Evolutionary conservation across 2,113 vertebrate species (phyloP), one percentile per base, ranked within the genome.

Genomic region (Pitta sordida): DNA sequence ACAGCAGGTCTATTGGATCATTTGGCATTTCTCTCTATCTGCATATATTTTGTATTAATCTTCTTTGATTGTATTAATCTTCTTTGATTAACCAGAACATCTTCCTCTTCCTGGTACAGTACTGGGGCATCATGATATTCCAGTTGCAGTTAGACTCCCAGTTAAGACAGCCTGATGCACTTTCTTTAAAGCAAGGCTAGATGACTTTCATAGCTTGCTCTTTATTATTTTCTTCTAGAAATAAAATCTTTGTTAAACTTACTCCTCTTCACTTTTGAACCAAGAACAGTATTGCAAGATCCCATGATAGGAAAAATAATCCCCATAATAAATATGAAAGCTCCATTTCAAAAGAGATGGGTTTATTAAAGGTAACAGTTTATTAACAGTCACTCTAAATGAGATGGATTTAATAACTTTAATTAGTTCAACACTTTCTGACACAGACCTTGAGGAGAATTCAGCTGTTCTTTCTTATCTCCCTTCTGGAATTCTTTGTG

Each of bases 311-410:
- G 44, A 83, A 88, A 81, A 93, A 86, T 83, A 95, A 91, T 90
- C 43, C 83, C n/a, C 55, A 32, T 74, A 90, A 87, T 90, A 90
- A 93, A 63, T 90, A 75, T 60, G 68, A 91, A 88, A 30, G 23
- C 71, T 83, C 51, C 32, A 51, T 94, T 94, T 94, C 82, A 83
- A 76, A 94, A 80, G 51, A 77, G 34, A 88, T 49, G 63, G 21
- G 34, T 79, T 94, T 94, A 94, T 91, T 92, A 94, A 90, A 87
- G 79, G 70, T 69, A 94, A 73, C 75, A 83, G 68, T 95, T 96
- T 94, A 95, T 94, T 95, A 96, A 75, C 93, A 96, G 71, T 78
- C 68, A 49, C 87, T 94, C 43, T 52, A 90, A 95, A 90, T 91
- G 88, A 91, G 82, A 65, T 64, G 56, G 15, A 73, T 93, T 90